A percentile compares a stretch with the other conserved stretches of the same genome.
phyloP scores from a whole-genome alignment of 2,888 invertebrate genomes.

The Neoitamus cyanurus region DNA sequence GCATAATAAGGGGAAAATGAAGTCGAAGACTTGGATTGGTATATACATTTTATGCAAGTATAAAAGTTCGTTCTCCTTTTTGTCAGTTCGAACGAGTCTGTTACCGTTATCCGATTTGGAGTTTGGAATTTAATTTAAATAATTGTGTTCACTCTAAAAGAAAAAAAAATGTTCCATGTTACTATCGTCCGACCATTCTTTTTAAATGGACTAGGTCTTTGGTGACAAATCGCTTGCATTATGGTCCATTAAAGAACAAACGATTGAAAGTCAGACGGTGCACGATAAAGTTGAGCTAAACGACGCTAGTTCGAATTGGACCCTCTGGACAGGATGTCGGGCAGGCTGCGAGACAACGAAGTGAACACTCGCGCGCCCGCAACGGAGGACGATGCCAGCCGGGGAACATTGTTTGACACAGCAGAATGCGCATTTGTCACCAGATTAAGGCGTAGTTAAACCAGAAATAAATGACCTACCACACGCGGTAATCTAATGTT shows the following conservation, averaged over 20 bases:
- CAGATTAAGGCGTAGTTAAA: conserved; percentile 49
- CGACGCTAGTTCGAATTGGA: neutral
- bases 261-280: neutral
- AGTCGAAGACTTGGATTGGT: too few species aligned
- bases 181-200: neutral
- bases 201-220: neutral
- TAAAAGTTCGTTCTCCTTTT: too few species aligned
- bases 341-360: neutral
- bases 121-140: too few species aligned
- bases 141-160: too few species aligned
- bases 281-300: conserved; percentile 18
- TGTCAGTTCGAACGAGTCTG: too few species aligned
- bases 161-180: too few species aligned
- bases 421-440: conserved; percentile 47
- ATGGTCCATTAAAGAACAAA: conserved; percentile 31
- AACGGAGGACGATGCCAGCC: neutral
- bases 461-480: conserved; percentile 46
- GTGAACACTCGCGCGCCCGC: neutral
- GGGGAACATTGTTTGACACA: conserved; percentile 14
- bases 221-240: conserved; percentile 21
- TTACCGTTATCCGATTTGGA: too few species aligned
- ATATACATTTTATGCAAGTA: too few species aligned
- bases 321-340: neutral
- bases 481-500: conserved; percentile 52
- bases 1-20: too few species aligned